phyloP scores from a whole-genome alignment of 2,797 vertebrate species.

The Myotis findleyi region DNA sequence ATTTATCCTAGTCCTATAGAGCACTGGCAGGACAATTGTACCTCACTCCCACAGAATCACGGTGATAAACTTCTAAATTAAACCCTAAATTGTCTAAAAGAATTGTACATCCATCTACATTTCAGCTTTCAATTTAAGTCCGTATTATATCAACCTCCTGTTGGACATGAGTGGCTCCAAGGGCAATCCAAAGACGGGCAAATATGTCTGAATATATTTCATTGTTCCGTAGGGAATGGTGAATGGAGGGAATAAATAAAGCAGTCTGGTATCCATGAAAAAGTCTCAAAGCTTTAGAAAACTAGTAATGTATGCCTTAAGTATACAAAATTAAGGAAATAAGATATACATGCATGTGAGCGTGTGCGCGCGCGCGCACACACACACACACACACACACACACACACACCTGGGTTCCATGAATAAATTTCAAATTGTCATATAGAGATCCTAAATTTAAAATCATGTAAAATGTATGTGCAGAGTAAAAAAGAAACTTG shows the following conservation, averaged over 20 bases:
- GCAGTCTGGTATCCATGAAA: neutral
- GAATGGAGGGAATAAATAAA: neutral
- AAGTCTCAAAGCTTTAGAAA: neutral
- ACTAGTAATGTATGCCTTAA: neutral
- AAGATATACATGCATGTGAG: neutral
- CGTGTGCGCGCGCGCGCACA: accelerated
- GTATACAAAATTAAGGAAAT: neutral
- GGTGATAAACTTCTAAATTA: neutral
- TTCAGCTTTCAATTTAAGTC: slow-evolving; percentile 14
- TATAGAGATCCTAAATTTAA: neutral
- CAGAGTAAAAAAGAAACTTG: neutral
- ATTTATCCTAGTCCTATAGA: neutral
- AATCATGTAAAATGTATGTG: neutral
- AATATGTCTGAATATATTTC: neutral
- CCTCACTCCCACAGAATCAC: neutral
- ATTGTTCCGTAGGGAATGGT: neutral
- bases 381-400: neutral
- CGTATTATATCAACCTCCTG: neutral
- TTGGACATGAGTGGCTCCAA: neutral
- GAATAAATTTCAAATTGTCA: slow-evolving; percentile 13
- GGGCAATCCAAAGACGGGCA: neutral
- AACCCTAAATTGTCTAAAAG: neutral
- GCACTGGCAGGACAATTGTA: neutral
- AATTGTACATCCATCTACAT: neutral
- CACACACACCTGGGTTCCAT: neutral